These are phyloP conservation scores for Geococcyx californianus DNA, from an alignment of 2,113 vertebrate genomes.

Conservation along the genomic window DNA sequence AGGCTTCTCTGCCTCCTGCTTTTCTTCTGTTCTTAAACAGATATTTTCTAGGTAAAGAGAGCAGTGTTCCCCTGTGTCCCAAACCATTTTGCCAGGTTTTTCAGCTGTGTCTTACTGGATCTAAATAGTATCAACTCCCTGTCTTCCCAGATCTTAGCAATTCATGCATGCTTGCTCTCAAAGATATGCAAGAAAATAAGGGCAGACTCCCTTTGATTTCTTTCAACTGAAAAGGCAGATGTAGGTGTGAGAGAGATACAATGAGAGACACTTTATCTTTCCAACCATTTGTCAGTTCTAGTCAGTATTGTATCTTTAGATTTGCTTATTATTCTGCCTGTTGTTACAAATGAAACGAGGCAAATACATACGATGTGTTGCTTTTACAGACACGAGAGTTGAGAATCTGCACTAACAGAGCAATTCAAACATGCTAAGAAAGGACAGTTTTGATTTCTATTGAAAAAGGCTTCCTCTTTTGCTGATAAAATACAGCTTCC, in stretches of 20 bases:
- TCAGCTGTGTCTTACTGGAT: not conserved
- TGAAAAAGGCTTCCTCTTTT: not conserved
- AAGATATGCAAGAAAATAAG: constrained; percentile 22
- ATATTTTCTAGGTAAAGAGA: not conserved
- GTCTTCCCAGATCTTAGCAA: not conserved
- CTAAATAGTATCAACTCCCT: not conserved
- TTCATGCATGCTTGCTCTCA: not conserved
- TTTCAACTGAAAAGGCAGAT: not conserved
- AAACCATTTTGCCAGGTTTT: not conserved
- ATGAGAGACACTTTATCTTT: not conserved
- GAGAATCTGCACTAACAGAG: not conserved
- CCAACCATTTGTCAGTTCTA: not conserved
- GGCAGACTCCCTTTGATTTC: not conserved
- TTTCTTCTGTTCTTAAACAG: not conserved
- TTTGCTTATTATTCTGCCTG: not conserved
- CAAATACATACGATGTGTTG: not conserved
- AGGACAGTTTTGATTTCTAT: not conserved
- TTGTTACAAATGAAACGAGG: not conserved
- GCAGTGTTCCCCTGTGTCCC: not conserved
- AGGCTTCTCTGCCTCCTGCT: not conserved
- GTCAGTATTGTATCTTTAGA: not conserved
- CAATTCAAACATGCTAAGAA: not conserved
- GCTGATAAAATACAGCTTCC: not conserved
- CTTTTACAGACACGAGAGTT: not conserved
- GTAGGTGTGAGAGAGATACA: not conserved